Percentiles rank a stretch among this genome's conserved stretches.
phyloP scores from a whole-genome alignment of 2,113 vertebrate species.

The Sinocyclocheilus grahami region DNA sequence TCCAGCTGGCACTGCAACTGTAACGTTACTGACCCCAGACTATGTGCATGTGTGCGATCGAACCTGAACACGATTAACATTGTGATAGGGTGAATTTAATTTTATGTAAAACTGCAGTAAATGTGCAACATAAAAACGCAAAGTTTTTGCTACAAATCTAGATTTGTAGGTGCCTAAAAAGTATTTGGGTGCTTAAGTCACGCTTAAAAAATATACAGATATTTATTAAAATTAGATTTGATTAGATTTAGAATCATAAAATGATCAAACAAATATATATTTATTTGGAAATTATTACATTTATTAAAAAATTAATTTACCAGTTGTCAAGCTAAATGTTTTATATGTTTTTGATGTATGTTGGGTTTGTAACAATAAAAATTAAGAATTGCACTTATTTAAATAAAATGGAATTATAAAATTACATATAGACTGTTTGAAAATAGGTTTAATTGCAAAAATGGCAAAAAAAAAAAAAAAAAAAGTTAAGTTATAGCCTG shows the following conservation, averaged over 20 bases:
- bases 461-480: background rate
- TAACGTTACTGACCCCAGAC: too few relatives aligned
- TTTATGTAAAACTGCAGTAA: too few relatives aligned
- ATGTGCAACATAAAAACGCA: background rate
- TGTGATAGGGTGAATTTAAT: background rate
- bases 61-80: too few relatives aligned
- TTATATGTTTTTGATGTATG: too few relatives aligned
- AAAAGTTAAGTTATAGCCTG: background rate
- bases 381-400: background rate
- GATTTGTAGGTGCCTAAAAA: too few relatives aligned
- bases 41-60: too few relatives aligned
- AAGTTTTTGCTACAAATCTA: background rate
- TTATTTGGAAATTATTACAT: too few relatives aligned
- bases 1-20: conserved; percentile 19
- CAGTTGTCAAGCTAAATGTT: too few relatives aligned
- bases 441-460: background rate
- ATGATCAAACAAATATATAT: too few relatives aligned
- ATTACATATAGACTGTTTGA: too few relatives aligned
- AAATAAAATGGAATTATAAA: background rate
- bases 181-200: too few relatives aligned
- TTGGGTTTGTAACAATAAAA: background rate
- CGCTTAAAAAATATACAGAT: background rate
- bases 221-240: background rate
- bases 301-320: background rate
- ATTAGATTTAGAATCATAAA: background rate